Evolutionary conservation across 1,140 invertebrate genomes (phyloP).

Genomic region (Macrotrachela quadricornifera): DNA sequence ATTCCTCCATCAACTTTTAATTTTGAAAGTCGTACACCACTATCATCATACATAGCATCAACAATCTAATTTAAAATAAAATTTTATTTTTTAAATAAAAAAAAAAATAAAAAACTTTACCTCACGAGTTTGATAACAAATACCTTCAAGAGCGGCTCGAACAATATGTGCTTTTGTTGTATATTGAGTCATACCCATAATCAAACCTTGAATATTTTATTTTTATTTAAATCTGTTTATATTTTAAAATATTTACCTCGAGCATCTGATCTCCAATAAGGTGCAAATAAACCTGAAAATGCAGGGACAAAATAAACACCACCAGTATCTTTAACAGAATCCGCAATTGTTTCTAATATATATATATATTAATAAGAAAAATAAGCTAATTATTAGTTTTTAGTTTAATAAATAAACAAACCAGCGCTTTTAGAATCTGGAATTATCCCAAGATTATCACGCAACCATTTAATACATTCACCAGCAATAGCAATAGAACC

Average conservation of each 20-base stretch:
- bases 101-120: constrained; percentile 19
- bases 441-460: constrained; percentile 61
- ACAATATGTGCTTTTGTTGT: constrained; percentile 77
- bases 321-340: constrained; percentile 48
- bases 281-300: constrained; percentile 77
- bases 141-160: constrained; percentile 70
- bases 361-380: not conserved
- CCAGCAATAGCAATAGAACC: constrained; percentile 83
- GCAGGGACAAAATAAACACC: constrained; percentile 75
- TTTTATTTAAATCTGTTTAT: not conserved
- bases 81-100: not conserved
- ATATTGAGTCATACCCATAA: constrained; percentile 80
- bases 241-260: constrained; percentile 38
- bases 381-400: not conserved
- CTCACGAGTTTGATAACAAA: constrained; percentile 65
- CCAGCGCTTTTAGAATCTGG: constrained; percentile 46
- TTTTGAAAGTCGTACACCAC: constrained; percentile 40
- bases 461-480: constrained; percentile 62
- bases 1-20: constrained; percentile 75
- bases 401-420: constrained; percentile 11
- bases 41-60: constrained; percentile 73
- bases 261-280: constrained; percentile 74
- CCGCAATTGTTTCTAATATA: constrained; percentile 45
- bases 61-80: constrained; percentile 27
- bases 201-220: constrained; percentile 35